phyloP scores from a whole-genome alignment of 2,113 vertebrate species.

The Leuciscus idus region DNA sequence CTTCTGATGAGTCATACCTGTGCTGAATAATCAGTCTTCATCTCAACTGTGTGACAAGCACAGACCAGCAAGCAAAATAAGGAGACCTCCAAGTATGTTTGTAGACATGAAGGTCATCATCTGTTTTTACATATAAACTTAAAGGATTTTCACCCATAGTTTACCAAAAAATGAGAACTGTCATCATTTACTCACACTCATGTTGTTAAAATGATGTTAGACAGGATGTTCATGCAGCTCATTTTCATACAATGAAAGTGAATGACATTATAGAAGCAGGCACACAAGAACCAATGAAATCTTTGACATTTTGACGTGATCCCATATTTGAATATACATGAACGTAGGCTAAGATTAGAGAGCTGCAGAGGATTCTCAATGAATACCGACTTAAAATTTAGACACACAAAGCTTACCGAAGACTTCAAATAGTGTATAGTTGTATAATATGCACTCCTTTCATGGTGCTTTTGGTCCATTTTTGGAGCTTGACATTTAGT shows the following conservation, averaged over 20 bases:
- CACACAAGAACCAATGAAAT: neutral
- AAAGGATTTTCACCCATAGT: neutral
- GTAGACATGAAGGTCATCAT: neutral
- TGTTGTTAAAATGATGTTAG: neutral
- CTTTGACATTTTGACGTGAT: too few relatives aligned
- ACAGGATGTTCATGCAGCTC: neutral
- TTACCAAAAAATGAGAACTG: neutral
- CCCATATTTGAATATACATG: neutral
- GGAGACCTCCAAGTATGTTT: neutral
- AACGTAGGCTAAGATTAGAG: neutral
- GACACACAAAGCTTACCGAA: neutral
- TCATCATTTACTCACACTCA: neutral
- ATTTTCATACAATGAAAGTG: neutral
- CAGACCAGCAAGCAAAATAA: neutral
- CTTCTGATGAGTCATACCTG: slow-evolving; percentile 39
- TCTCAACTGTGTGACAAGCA: slow-evolving; percentile 11
- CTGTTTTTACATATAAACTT: neutral
- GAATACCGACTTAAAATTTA: neutral
- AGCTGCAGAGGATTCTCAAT: neutral
- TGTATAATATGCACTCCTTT: neutral
- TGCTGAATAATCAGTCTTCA: slow-evolving; percentile 39
- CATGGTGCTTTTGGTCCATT: neutral
- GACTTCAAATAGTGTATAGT: neutral
- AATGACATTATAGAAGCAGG: neutral
- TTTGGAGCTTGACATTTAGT: neutral